phyloP scores from a whole-genome alignment of 92 coral and sea anemone genomes.

The Plumapathes pennacea region DNA sequence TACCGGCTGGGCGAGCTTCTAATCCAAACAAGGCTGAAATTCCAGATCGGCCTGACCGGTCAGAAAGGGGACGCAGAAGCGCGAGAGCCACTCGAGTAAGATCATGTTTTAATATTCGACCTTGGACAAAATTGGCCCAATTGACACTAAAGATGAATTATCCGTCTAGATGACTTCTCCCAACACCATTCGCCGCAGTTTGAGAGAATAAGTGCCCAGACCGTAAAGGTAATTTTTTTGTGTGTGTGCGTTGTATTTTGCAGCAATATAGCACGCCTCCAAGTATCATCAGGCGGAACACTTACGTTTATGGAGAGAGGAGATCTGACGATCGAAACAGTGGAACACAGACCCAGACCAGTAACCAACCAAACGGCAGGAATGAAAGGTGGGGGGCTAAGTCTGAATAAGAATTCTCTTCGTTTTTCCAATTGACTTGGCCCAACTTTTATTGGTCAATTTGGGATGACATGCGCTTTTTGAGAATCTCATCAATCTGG shows the following conservation, averaged over 20 bases:
- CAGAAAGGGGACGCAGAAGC: slow-evolving; percentile 65
- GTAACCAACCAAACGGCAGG: slow-evolving; percentile 80
- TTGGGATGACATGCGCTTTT: too few relatives aligned
- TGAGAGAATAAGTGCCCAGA: too few relatives aligned
- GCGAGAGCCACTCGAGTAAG: slow-evolving; percentile 42
- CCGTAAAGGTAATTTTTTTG: background rate
- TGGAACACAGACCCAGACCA: slow-evolving; percentile 71
- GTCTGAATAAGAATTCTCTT: background rate
- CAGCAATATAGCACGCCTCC: slow-evolving; percentile 99
- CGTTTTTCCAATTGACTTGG: too few relatives aligned
- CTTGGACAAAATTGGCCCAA: background rate
- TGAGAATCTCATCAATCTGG: too few relatives aligned
- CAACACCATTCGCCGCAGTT: too few relatives aligned
- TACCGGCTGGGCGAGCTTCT: slow-evolving; percentile 79
- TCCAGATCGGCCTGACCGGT: slow-evolving; percentile 80
- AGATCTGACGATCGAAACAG: slow-evolving; percentile 80
- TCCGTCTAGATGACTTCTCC: too few relatives aligned
- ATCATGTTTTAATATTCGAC: background rate
- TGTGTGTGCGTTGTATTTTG: background rate
- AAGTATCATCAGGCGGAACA: slow-evolving; percentile 87
- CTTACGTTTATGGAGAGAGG: slow-evolving; percentile 80
- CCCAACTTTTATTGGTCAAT: too few relatives aligned
- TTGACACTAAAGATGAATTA: too few relatives aligned
- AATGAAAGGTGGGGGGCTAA: slow-evolving; percentile 64
- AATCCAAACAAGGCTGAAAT: slow-evolving; percentile 97